Evolutionary conservation across 2,888 invertebrate genomes (phyloP), one percentile per base, ranked within the genome.

Genomic region (Eurois occulta): DNA sequence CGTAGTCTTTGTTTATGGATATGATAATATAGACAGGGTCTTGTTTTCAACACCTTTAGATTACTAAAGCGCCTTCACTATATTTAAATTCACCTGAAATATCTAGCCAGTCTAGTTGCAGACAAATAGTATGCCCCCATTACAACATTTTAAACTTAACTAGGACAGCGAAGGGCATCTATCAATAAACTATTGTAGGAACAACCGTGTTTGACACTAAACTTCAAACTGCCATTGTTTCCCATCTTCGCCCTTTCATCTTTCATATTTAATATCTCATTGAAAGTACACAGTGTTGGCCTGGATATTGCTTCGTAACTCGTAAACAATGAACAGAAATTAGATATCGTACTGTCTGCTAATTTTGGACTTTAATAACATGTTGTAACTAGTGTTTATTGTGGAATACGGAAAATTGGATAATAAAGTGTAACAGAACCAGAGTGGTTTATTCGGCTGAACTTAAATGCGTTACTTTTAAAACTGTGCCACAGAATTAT

Each of bases 261-360:
- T 81, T 28, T 64, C 28, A 68, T 80, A 48, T 73, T 74, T 65
- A 28, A 65, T 80, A 85, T 67, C 38, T 38, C 67, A 65, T 35
- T 65, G 46, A 69, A 69, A 60, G 52, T 81, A 85, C 60, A 75
- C 75, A 85, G 24, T 7, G 58, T n/a, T 71, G 81, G 32, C 58
- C 76, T 11, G 38, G 72, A 81, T 76, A 72, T 41, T 70, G 72
- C 69, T 80, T 67, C 16, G 24, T 24, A 46, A 70, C 1, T 16
- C 32, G 32, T 69, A 70, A 72, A 85, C 85, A 72, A 76, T 81
- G 62, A 79, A 28, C 38, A 48, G 21, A 46, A 64, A 82, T 73
- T 38, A 41, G 24, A 13, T 75, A 65, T 75, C 60, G 48, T 35
- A 43, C 64, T 38, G 35, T 35, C 24, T 2, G 7, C 18, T 60